Base-by-base conservation (phyloP, 2,888 invertebrate species). In the Limenitis arthemis region DNA sequence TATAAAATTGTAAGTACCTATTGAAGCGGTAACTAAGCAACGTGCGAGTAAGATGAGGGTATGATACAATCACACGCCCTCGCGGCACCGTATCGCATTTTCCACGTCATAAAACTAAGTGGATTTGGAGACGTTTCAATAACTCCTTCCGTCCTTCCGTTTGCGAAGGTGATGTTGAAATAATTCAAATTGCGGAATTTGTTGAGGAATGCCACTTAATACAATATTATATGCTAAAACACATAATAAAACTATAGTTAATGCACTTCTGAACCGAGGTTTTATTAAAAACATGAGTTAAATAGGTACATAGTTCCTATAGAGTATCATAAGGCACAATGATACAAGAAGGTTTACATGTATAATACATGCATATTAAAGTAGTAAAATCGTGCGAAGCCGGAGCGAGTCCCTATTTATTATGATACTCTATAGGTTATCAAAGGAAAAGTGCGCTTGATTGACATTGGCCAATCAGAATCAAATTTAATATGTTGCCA, bases 71-170 rank as follows among this genome's bases (percentile, higher is more conserved):
- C 59, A 58, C 60, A 51, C 62, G 63, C 63, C 66, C 62, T 59
- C 58, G 55, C 61, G 56, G 62, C 63, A 64, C 65, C 72, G 68
- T 72, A 75, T 77, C 75, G 68, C 71, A 77, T 83, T 83, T 81
- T 80, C 82, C 80, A 69, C 72, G 65, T 73, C 82, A 80, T 80
- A 76, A 77, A 78, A 73, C 79, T 82, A 78, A 82, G 81, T 80
- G 82, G 79, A 82, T 82, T 78, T 77, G 69, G 73, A 73, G 72
- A 78, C 71, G 77, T 76, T 79, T 82, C 81, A 80, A 81, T 81
- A 80, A 76, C 70, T 76, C 64, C 63, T 61, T 64, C 66, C 63
- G 62, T 62, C 64, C 63, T 61, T 64, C 66, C 63, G 62, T 62
- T 54, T 61, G 61, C 50, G 60, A 56, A 54, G 46, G 60, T 57